Conservation (phyloP, 2,113 vertebrate species). For the Salminus brasiliensis region DNA sequence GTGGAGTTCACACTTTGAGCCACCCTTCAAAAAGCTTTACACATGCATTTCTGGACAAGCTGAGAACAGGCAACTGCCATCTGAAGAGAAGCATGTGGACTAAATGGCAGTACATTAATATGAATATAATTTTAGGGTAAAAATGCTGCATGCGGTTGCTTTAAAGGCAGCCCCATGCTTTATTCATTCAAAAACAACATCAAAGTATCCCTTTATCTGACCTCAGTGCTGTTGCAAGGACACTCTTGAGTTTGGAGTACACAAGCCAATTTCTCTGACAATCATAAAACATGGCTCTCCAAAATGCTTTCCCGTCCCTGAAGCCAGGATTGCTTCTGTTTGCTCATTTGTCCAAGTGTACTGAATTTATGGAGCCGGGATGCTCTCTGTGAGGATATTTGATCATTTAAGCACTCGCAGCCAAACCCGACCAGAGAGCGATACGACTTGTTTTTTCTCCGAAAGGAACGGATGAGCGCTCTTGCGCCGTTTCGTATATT, state of each 20-base stretch:
- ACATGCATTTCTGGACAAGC: too few relatives aligned
- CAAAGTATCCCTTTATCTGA: background rate
- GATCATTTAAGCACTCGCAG: slow-evolving; percentile 24
- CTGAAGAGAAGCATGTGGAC: too few relatives aligned
- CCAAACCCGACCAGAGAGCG: background rate
- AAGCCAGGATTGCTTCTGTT: slow-evolving; percentile 19
- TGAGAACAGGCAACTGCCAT: too few relatives aligned
- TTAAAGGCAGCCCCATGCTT: too few relatives aligned
- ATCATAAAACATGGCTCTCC: slow-evolving; percentile 13
- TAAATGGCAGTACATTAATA: too few relatives aligned
- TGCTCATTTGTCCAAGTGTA: slow-evolving; percentile 32
- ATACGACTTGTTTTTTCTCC: slow-evolving; percentile 1
- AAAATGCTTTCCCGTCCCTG: slow-evolving; percentile 8
- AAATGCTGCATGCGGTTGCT: too few relatives aligned
- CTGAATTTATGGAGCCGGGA: slow-evolving; percentile 18
- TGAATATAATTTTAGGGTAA: too few relatives aligned
- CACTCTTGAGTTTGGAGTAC: slow-evolving; percentile 9
- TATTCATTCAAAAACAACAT: background rate
- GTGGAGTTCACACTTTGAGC: too few relatives aligned
- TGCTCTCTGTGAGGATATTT: slow-evolving; percentile 19
- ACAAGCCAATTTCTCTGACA: slow-evolving; percentile 15
- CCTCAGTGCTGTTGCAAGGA: background rate
- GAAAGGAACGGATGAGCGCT: slow-evolving; percentile 31
- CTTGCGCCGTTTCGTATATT: slow-evolving; percentile 17
- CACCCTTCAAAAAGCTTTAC: too few relatives aligned